phyloP scores from a whole-genome alignment of 2,797 vertebrate species.

The Diplodus sargus region DNA sequence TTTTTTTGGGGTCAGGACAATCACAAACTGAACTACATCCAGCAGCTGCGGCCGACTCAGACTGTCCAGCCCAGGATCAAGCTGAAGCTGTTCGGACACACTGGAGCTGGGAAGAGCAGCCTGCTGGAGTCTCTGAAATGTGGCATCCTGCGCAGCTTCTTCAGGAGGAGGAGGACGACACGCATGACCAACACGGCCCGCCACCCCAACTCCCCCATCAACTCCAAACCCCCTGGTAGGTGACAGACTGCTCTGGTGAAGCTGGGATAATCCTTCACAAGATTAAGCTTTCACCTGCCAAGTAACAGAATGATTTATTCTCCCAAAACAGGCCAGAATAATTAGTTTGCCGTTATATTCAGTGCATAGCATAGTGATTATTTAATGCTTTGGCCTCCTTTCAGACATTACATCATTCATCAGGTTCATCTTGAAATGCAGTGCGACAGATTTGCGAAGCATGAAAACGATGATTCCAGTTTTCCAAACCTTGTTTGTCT shows the following conservation, averaged over 20 bases:
- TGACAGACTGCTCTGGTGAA: conserved; percentile 13
- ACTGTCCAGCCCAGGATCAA: conserved; percentile 92
- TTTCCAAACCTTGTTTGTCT: not conserved
- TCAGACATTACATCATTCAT: not conserved
- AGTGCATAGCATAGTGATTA: not conserved
- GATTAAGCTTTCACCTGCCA: conserved; percentile 25
- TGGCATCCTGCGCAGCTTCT: conserved; percentile 95
- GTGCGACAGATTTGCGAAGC: not conserved
- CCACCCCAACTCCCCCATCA: conserved; percentile 92
- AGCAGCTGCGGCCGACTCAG: conserved; percentile 92
- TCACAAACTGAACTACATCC: conserved; percentile 91
- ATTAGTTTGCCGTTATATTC: not conserved
- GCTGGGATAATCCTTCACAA: conserved; percentile 20
- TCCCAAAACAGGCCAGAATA: not conserved
- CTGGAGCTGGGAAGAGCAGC: conserved; percentile 91
- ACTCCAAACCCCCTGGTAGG: conserved; percentile 92
- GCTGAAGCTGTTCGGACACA: conserved; percentile 94
- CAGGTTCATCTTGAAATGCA: not conserved
- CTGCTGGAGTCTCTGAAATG: conserved; percentile 97
- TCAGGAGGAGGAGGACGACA: conserved; percentile 91
- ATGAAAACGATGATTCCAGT: not conserved
- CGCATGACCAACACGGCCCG: conserved; percentile 88
- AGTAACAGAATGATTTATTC: not conserved
- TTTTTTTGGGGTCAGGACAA: conserved; percentile 85
- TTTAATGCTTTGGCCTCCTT: not conserved